Base-by-base conservation (phyloP, 2,888 invertebrate genomes). In the Acanthopleura granulata region DNA sequence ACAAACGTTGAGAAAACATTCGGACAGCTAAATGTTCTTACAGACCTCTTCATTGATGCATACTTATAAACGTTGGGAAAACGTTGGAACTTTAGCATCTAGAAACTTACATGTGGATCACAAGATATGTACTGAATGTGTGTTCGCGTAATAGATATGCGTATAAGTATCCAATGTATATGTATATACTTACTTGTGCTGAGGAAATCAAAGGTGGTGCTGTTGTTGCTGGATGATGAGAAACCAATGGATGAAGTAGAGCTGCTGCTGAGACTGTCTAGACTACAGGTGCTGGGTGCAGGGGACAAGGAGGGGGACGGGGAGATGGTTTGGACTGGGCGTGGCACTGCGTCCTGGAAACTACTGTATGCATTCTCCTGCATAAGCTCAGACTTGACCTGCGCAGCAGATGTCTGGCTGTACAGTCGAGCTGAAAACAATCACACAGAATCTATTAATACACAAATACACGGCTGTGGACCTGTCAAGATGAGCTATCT, bases 221-320 rank as follows among this genome's bases (percentile, higher is more conserved):
- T 27, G 12, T 66, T 66, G 29, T 57, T 40, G 40, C 22, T 66
- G 66, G 29, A 15, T 51, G 29, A 15, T 51, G 51, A 22, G 12
- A 51, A 30, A 25, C 72, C 51, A 3, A 22, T 72, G 72, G 72
- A 49, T 49, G 72, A 51, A 3, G 72, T 25, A 1, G 72, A 72
- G 29, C 29, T 66, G n/a, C 49, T 49, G 16, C n/a, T 18, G 22
- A 40, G 18, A 49, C 71, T 72, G 27, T 71, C 74, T 40, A 74
- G 57, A 61, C 74, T 74, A 49, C 29, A 30, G 49, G 30, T 62
- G 29, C 71, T 70, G 9, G 74, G 71, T 12, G 57, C 51, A 9
- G 71, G 71, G n/a, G 74, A 74, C 51, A 74, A 40, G 18, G 74
- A 50, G 4, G 49, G 66, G 25, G 29, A 27, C 14, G 71, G 71